phyloP scores from a whole-genome alignment of 1,140 invertebrate genomes.

The Rhysida immarginata region DNA sequence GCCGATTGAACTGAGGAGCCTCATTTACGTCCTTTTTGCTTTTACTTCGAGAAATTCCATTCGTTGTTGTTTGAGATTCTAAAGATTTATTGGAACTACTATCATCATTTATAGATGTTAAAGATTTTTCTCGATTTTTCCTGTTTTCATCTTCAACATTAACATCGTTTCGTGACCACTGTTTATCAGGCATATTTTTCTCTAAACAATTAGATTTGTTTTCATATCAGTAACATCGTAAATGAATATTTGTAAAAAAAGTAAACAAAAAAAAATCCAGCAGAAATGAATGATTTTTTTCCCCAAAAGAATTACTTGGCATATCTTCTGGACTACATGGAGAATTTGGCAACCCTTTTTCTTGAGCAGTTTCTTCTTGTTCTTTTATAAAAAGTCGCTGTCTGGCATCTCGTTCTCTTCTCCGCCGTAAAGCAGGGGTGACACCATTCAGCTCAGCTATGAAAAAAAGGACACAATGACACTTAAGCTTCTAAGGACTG shows the following conservation, averaged over 20 bases:
- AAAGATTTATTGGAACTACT: background rate
- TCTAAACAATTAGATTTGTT: too few relatives aligned
- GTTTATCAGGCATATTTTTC: slow-evolving; percentile 3
- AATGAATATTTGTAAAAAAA: too few relatives aligned
- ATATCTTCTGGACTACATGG: background rate
- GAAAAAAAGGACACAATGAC: background rate
- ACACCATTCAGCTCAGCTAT: slow-evolving; percentile 27
- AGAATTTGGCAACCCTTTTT: background rate
- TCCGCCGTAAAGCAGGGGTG: slow-evolving; percentile 51
- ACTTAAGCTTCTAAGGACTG: too few relatives aligned
- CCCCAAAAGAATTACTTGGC: background rate
- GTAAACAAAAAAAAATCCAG: too few relatives aligned
- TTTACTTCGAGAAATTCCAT: slow-evolving; percentile 18
- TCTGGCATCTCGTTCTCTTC: slow-evolving; percentile 50
- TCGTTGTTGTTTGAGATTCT: background rate
- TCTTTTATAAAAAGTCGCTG: slow-evolving; percentile 64
- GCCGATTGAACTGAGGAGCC: slow-evolving; percentile 19
- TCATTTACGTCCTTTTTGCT: slow-evolving; percentile 7
- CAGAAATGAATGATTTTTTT: too few relatives aligned
- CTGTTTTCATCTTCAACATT: slow-evolving; percentile 22
- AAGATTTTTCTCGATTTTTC: slow-evolving; percentile 25
- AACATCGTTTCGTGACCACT: slow-evolving; percentile 10
- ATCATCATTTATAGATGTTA: slow-evolving; percentile 16
- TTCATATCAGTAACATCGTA: too few relatives aligned
- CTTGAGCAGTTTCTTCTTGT: slow-evolving; percentile 33